Conservation (phyloP, 1,140 invertebrate species). For the Aplysia californica region DNA sequence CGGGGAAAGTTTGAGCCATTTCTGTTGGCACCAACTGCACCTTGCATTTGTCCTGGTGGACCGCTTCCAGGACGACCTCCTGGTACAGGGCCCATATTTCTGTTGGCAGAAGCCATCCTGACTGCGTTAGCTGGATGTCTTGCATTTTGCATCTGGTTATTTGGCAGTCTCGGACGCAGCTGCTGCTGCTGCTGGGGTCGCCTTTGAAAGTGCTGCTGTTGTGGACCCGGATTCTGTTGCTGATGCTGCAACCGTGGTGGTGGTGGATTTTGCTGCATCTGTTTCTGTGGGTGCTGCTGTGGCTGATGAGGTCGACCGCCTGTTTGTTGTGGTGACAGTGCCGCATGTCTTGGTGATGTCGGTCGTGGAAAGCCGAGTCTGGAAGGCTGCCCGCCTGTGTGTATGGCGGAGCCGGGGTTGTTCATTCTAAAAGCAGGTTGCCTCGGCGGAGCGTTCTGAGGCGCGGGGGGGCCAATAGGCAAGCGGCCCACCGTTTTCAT, state of each 20-base stretch:
- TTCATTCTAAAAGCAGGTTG: not conserved
- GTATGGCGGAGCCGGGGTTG: not conserved
- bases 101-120: not conserved
- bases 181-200: not conserved
- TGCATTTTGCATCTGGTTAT: not conserved
- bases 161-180: not conserved
- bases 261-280: too few relatives aligned
- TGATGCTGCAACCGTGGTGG: too few relatives aligned
- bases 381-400: not conserved
- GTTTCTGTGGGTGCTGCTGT: too few relatives aligned
- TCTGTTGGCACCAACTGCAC: not conserved
- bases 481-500: too few relatives aligned
- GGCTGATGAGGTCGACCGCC: not conserved
- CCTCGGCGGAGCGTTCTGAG: not conserved
- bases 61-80: not conserved
- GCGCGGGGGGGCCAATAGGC: too few relatives aligned
- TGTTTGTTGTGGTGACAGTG: too few relatives aligned
- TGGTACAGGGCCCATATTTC: not conserved
- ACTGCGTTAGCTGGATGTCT: not conserved
- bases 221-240: too few relatives aligned
- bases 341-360: too few relatives aligned
- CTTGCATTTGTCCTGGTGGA: not conserved
- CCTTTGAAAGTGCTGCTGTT: not conserved
- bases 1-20: not conserved
- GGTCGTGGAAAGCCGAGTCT: too few relatives aligned